phyloP scores from a whole-genome alignment of 92 coral and sea anemone genomes.

The Epizoanthus scotinus region DNA sequence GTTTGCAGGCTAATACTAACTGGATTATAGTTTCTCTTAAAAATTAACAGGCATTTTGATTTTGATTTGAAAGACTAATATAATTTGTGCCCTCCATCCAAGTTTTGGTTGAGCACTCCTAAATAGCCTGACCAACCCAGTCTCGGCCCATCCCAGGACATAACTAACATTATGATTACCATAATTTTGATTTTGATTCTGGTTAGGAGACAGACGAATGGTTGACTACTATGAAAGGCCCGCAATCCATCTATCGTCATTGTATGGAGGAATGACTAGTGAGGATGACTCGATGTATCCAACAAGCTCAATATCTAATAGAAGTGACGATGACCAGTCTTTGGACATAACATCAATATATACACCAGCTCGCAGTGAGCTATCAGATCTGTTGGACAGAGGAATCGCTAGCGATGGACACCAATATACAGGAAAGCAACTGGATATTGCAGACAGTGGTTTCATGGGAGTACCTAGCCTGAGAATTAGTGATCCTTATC shows the following conservation, averaged over 20 bases:
- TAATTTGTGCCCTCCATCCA: no score
- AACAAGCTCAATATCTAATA: slow-evolving; percentile 54
- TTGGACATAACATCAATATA: slow-evolving; percentile 51
- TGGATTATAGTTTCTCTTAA: no score
- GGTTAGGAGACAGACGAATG: background rate
- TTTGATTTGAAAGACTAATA: no score
- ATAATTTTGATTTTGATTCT: background rate
- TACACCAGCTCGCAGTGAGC: slow-evolving; percentile 31
- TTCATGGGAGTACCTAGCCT: background rate
- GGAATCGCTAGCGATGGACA: slow-evolving; percentile 1
- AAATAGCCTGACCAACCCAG: no score
- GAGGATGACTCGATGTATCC: slow-evolving; percentile 70
- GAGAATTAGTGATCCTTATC: slow-evolving; percentile 4
- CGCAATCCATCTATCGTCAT: background rate
- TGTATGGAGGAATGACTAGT: slow-evolving; percentile 3
- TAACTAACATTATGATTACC: background rate
- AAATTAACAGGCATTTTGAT: no score
- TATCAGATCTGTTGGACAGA: slow-evolving; percentile 1
- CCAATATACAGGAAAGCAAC: background rate
- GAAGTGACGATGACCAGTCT: slow-evolving; percentile 63
- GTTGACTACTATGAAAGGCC: slow-evolving; percentile 26
- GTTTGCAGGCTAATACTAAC: no score
- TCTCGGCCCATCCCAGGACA: no score
- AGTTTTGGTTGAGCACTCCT: no score
- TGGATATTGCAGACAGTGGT: background rate